phyloP scores from a whole-genome alignment of 2,113 vertebrate genomes.

The Meriones unguiculatus region DNA sequence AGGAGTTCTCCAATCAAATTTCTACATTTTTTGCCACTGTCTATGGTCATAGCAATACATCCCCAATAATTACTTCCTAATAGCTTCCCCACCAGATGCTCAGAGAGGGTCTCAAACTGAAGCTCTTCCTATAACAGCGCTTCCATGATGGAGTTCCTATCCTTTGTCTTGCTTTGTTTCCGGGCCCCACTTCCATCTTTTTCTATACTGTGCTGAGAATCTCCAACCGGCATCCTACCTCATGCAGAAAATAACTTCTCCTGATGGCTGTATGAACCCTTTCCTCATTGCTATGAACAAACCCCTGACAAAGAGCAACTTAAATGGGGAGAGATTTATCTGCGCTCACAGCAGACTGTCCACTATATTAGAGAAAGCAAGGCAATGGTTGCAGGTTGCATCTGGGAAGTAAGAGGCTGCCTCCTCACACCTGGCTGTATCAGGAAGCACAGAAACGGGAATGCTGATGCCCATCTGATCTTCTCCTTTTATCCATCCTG shows the following conservation, averaged over 20 bases:
- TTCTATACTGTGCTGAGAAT: too few relatives aligned
- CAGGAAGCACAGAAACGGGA: not conserved
- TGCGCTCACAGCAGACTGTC: not conserved
- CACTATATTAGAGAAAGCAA: not conserved
- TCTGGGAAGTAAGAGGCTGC: not conserved
- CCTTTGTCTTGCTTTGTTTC: not conserved
- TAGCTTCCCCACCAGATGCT: not conserved
- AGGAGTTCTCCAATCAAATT: not conserved
- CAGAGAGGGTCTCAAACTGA: not conserved
- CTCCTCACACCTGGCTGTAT: not conserved
- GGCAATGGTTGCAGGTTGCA: accelerated
- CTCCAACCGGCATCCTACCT: not conserved
- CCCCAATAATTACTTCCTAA: not conserved
- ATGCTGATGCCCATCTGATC: too few relatives aligned
- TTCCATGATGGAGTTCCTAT: not conserved
- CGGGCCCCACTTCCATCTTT: not conserved
- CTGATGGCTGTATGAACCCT: not conserved
- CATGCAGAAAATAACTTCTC: not conserved
- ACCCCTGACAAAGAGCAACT: not conserved
- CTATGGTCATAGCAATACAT: not conserved
- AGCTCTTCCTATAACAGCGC: not conserved
- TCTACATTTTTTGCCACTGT: not conserved
- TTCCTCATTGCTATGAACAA: not conserved
- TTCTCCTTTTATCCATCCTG: not conserved
- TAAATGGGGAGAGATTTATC: not conserved